Evolutionary conservation across 2,888 invertebrate species (phyloP).

Genomic region (Eurytoma adleriae): DNA sequence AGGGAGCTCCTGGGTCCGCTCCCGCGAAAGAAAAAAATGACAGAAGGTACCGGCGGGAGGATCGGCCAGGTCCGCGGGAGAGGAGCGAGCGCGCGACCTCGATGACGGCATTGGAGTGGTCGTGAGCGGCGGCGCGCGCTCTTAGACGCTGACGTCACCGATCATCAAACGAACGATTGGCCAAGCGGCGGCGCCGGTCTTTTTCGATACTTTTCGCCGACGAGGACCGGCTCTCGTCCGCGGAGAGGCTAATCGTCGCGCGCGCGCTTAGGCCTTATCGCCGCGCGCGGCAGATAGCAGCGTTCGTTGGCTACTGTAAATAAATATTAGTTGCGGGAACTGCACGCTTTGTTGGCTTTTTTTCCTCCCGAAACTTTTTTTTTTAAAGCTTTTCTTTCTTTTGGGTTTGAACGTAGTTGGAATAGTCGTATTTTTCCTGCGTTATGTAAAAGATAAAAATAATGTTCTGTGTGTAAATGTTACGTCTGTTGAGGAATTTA

Average conservation of each 20-base stretch:
- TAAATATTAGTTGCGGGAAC: not conserved
- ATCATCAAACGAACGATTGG: constrained; percentile 67
- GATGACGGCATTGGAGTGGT: constrained; percentile 50
- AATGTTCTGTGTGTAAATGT: too few relatives aligned
- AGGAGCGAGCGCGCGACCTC: constrained; percentile 34
- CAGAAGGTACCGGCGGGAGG: too few relatives aligned
- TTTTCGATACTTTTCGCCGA: not conserved
- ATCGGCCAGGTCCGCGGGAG: not conserved
- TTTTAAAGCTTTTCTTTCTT: too few relatives aligned
- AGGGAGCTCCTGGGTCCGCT: too few relatives aligned
- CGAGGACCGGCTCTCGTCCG: not conserved
- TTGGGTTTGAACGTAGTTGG: too few relatives aligned
- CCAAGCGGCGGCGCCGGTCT: constrained; percentile 58
- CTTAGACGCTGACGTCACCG: constrained; percentile 71
- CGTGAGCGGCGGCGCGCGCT: constrained; percentile 55
- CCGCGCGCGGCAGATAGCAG: not conserved
- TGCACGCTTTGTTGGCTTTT: too few relatives aligned
- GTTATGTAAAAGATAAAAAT: too few relatives aligned
- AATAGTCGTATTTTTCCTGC: too few relatives aligned
- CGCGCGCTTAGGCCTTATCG: too few relatives aligned
- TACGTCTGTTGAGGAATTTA: too few relatives aligned
- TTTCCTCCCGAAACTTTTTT: too few relatives aligned
- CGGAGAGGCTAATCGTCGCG: not conserved
- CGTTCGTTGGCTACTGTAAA: not conserved
- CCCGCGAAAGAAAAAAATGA: too few relatives aligned